Base-by-base conservation (phyloP, 2,888 invertebrate species). In the Dicycla oo region DNA sequence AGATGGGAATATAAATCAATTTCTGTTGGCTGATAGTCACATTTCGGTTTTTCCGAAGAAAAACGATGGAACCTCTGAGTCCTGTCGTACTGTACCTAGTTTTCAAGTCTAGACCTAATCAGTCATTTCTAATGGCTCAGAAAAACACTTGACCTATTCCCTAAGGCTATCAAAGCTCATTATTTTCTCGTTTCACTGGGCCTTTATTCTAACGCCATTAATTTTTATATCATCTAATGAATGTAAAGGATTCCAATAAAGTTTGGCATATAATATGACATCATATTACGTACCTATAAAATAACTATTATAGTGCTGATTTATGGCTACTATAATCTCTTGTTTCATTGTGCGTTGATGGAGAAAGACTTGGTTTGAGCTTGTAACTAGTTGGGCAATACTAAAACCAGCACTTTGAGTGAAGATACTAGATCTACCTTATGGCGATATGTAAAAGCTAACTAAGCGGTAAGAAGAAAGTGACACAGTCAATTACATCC, bases 161-260 rank as follows among this genome's bases (percentile, higher is more conserved):
- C 45, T 57, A 23, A 58, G 18, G 26, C 58, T 60, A 80, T 75
- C 2, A 76, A 63, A 56, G 3, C 30, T 54, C 30, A 66, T 66
- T 70, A 71, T n/a, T 57, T 58, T 70, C 57, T 63, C 54, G 49
- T 78, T 63, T 53, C 26, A 45, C 38, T 26, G 54, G 34, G 11
- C 57, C 34, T 23, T 67, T 67, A 56, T 60, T 67, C 51, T 60
- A 51, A 64, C 73, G 40, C 62, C 73, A 60, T 81, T 63, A 81
- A 78, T 78, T 79, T 79, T 79, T 64, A 82, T 61, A 61, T 53
- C 64, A 26, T 47, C 47, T 69, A 77, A 81, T 77, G 70, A 81
- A 69, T 56, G 56, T 77, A 57, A 65, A 70, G 34, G 61, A 62
- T 69, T 65, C 56, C 43, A 61, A 69, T 81, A 77, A 77, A 81